A percentile compares a stretch with the other conserved stretches of the same genome.
Conservation (phyloP, 1,140 invertebrate genomes). For the Vollenhovia emeryi region DNA sequence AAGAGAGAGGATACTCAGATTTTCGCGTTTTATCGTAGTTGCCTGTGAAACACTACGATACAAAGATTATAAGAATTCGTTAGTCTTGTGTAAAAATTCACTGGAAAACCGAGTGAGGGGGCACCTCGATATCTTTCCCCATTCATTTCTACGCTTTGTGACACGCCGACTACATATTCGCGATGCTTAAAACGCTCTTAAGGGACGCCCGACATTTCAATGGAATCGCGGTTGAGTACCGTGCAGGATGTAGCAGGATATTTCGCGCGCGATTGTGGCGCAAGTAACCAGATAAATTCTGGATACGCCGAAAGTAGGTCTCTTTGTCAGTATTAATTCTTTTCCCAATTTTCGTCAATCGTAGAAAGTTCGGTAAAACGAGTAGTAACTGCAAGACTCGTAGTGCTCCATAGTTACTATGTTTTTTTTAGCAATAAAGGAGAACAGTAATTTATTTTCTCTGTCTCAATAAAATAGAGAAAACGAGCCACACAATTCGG, state of each 20-base stretch:
- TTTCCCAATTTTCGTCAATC: neutral
- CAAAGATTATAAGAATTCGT: slow-evolving; percentile 1
- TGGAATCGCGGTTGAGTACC: neutral
- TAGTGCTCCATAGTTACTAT: neutral
- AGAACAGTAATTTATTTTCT: neutral
- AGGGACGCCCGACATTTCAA: neutral
- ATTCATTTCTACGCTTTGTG: neutral
- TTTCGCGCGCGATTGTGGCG: neutral
- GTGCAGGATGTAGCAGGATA: neutral
- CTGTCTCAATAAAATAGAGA: neutral
- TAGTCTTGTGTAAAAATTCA: neutral
- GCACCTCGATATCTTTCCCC: neutral
- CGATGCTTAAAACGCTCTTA: slow-evolving; percentile 13
- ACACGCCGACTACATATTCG: neutral
- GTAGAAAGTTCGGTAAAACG: neutral
- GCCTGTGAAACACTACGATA: neutral
- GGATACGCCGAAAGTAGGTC: neutral
- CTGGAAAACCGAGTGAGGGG: neutral
- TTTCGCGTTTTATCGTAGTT: neutral
- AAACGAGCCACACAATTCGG: neutral
- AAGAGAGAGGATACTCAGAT: neutral
- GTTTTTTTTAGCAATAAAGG: neutral
- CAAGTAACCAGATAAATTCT: neutral
- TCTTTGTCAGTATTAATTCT: neutral
- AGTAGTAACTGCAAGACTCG: neutral